These are phyloP conservation scores for Cheilosia soror DNA, from an alignment of 2,888 invertebrate species.

Conservation along the genomic window DNA sequence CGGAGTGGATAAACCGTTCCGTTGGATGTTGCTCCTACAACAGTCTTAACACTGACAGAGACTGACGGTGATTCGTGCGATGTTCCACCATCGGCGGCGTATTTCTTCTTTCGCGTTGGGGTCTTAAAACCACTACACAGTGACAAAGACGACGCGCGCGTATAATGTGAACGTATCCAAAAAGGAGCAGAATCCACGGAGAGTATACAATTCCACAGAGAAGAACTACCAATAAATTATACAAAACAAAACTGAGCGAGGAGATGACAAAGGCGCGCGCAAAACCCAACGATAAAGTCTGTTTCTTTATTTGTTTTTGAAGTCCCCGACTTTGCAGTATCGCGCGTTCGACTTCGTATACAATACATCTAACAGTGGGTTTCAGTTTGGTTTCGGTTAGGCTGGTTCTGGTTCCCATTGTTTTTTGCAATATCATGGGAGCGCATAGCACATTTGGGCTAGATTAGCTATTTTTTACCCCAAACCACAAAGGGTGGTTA, in stretches of 20 bases:
- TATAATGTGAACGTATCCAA: constrained; percentile 34
- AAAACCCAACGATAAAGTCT: constrained; percentile 36
- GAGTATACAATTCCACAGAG: constrained; percentile 33
- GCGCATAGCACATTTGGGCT: neutral
- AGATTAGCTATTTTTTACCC: too few relatives aligned
- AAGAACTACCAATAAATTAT: constrained; percentile 34
- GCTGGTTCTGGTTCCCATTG: constrained; percentile 20
- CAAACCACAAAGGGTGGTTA: too few relatives aligned
- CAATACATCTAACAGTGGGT: neutral
- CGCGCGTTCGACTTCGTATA: constrained; percentile 12
- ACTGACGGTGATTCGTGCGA: constrained; percentile 45
- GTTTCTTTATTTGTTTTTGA: constrained; percentile 9
- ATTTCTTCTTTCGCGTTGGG: constrained; percentile 38
- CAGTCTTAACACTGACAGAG: constrained; percentile 40
- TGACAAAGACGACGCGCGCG: constrained; percentile 44
- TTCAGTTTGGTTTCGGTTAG: constrained; percentile 29
- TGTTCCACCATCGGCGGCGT: constrained; percentile 32
- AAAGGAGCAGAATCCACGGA: constrained; percentile 60
- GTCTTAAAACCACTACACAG: constrained; percentile 3
- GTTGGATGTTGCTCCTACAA: constrained; percentile 69
- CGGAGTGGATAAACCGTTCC: constrained; percentile 56
- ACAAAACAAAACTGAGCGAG: constrained; percentile 2
- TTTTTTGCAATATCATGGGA: constrained; percentile 22
- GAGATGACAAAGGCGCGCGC: constrained; percentile 68
- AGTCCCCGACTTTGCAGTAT: constrained; percentile 28